Conservation (phyloP, 2,888 invertebrate species). For the Lissocephala sabroskyi region DNA sequence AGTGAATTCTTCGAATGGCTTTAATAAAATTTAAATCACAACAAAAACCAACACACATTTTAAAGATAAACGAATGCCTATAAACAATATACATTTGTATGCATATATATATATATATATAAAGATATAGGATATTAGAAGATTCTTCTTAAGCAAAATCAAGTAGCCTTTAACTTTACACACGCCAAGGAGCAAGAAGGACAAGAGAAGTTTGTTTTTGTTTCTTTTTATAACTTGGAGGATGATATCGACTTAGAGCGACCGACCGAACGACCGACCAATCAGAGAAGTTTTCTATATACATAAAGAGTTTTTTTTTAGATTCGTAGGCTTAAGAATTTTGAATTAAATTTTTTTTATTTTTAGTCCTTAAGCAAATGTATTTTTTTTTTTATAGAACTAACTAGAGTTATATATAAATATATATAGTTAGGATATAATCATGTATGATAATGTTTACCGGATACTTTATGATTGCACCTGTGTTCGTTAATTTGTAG, state of each 20-base stretch:
- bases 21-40: conserved; percentile 48
- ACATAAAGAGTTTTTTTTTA: conserved; percentile 8
- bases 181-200: conserved; percentile 14
- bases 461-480: conserved; percentile 62
- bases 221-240: conserved; percentile 15
- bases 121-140: conserved; percentile 7
- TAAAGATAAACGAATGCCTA: no score
- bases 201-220: conserved; percentile 7
- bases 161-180: no score
- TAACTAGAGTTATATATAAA: conserved; percentile 13
- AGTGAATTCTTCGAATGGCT: conserved; percentile 66
- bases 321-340: conserved; percentile 8
- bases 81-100: no score
- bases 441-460: conserved; percentile 37
- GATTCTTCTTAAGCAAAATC: conserved; percentile 10
- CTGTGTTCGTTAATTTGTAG: conserved; percentile 64
- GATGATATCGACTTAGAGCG: conserved; percentile 26
- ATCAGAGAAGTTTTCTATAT: conserved; percentile 37
- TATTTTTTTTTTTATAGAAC: conserved; percentile 8
- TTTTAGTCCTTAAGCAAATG: background rate
- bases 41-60: conserved; percentile 27
- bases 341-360: no score
- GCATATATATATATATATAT: conserved; percentile 11
- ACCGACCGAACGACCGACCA: conserved; percentile 68
- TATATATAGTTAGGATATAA: conserved; percentile 13